Conservation (phyloP, 2,113 vertebrate genomes). For the Pomatorhinus ruficollis region DNA sequence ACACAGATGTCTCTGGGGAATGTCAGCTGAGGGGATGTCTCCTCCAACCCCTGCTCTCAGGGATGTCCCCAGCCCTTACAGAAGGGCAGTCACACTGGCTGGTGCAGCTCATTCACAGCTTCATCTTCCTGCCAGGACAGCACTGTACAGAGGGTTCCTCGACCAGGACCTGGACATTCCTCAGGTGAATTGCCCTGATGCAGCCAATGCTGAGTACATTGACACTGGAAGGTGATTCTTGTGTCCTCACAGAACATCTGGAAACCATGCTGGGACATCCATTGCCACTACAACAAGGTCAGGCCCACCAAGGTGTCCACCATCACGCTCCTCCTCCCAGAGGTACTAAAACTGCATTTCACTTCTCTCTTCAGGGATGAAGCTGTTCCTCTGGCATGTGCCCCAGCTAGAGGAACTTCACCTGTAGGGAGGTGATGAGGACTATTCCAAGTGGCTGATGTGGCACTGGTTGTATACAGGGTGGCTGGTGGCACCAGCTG, state of each 20-base stretch:
- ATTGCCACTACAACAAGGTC: neutral
- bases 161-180: neutral
- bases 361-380: neutral
- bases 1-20: neutral
- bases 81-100: rapidly evolving
- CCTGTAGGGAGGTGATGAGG: rapidly evolving
- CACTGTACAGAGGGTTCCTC: neutral
- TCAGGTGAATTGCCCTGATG: neutral
- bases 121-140: neutral
- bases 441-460: rapidly evolving
- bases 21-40: neutral
- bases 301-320: neutral
- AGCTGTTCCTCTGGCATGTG: rapidly evolving
- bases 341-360: neutral
- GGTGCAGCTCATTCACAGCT: neutral
- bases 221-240: neutral
- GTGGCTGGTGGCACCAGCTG: neutral
- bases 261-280: neutral
- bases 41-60: neutral
- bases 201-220: neutral
- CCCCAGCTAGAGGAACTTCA: neutral
- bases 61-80: neutral
- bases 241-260: neutral
- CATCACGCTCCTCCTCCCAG: neutral
- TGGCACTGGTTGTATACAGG: neutral